Conservation (phyloP, 1,140 invertebrate genomes). For the Proctacanthus coquilletti region DNA sequence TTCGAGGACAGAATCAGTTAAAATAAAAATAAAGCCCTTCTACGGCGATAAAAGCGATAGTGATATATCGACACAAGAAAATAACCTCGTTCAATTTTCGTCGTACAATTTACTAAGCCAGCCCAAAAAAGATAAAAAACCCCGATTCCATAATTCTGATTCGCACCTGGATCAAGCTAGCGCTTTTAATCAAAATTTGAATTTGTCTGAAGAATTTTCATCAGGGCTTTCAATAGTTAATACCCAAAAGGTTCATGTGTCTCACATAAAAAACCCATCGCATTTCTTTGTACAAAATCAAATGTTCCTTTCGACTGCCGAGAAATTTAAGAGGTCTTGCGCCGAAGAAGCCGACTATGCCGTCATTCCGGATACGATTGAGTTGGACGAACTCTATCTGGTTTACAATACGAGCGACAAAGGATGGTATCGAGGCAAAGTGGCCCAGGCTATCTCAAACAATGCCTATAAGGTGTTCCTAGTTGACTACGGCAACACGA, state of each 20-base stretch:
- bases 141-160: no score
- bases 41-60: no score
- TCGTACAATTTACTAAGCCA: no score
- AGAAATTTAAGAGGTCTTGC: conserved; percentile 4
- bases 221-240: no score
- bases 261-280: conserved; percentile 5
- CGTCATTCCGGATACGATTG: conserved; percentile 2
- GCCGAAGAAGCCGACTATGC: conserved; percentile 1
- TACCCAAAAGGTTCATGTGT: conserved; percentile 1
- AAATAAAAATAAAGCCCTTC: no score
- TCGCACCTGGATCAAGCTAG: no score
- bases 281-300: conserved; percentile 8
- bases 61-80: no score
- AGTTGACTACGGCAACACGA: conserved; percentile 7
- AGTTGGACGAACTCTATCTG: conserved; percentile 7
- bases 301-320: background rate
- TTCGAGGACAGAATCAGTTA: no score
- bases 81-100: no score
- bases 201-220: no score
- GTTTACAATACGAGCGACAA: conserved; percentile 5
- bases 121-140: no score
- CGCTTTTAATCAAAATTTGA: no score
- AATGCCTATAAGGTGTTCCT: conserved; percentile 8
- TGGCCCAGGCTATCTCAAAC: conserved; percentile 3
- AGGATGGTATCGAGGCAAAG: conserved; percentile 9